Evolutionary conservation across 2,113 vertebrate genomes (phyloP).

Genomic region (Dipodomys merriami): DNA sequence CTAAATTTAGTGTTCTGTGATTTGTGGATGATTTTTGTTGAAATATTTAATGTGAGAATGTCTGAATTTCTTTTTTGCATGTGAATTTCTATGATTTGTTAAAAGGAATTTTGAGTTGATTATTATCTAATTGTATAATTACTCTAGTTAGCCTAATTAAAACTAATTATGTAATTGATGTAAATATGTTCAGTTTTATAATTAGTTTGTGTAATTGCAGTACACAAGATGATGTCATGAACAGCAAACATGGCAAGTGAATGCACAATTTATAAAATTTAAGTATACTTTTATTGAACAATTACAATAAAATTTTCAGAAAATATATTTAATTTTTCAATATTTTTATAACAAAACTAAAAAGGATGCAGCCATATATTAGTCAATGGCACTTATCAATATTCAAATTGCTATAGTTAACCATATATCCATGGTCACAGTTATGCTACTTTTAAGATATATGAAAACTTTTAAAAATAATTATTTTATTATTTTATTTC

Average conservation of each 20-base stretch:
- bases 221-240: constrained; percentile 67
- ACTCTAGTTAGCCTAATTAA: constrained; percentile 84
- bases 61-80: constrained; percentile 1
- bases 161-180: constrained; percentile 83
- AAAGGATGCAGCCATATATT: not conserved
- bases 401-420: not conserved
- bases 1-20: constrained; percentile 50
- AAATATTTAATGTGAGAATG: too few relatives aligned
- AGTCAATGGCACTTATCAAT: not conserved
- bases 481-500: not conserved
- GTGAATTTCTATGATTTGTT: constrained; percentile 70
- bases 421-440: not conserved
- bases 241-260: constrained; percentile 51
- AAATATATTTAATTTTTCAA: constrained; percentile 23
- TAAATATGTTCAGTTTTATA: constrained; percentile 84
- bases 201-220: constrained; percentile 80
- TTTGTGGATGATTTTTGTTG: not conserved
- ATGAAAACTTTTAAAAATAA: not conserved
- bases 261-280: not conserved
- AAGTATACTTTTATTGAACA: not conserved
- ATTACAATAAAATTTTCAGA: constrained; percentile 19
- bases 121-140: constrained; percentile 76
- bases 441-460: constrained; percentile 10
- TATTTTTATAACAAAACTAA: not conserved
- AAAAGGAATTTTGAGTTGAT: constrained; percentile 80